These are phyloP conservation scores for Silurus lanzhouensis DNA, from an alignment of 2,797 vertebrate genomes.

Conservation along the genomic window DNA sequence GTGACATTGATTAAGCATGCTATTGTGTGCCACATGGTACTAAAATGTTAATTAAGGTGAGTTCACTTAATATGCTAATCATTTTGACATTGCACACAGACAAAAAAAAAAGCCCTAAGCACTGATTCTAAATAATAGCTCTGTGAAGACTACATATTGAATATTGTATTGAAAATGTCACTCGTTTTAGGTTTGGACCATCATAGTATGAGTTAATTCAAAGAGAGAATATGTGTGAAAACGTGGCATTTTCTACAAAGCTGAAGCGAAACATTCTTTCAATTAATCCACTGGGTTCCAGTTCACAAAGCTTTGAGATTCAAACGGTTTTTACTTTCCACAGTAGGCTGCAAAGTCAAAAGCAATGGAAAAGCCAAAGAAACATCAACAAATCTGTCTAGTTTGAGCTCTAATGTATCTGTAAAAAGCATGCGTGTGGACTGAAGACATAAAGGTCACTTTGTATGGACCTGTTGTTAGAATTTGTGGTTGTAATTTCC, in stretches of 20 bases:
- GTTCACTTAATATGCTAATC: constrained; percentile 31
- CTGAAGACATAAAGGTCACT: background rate
- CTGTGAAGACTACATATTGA: background rate
- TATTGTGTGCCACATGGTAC: constrained; percentile 13
- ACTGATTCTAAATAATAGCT: background rate
- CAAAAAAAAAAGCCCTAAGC: background rate
- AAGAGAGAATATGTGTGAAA: background rate
- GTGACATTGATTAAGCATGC: constrained; percentile 17
- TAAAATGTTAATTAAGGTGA: constrained; percentile 14
- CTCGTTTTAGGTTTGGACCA: background rate
- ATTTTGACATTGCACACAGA: constrained; percentile 12
- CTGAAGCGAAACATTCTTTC: background rate
- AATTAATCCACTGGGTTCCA: constrained; percentile 1
- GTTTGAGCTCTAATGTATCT: background rate
- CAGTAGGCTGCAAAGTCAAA: background rate
- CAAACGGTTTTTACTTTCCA: background rate
- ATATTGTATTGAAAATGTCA: background rate
- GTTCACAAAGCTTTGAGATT: background rate
- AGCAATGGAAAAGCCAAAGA: constrained; percentile 9
- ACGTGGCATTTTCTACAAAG: background rate
- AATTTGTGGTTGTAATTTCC: background rate
- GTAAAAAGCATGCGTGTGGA: background rate
- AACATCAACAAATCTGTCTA: background rate
- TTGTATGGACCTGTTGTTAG: background rate
- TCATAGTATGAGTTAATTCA: constrained; percentile 1